These are phyloP conservation scores for Drosophila neocordata DNA, from an alignment of 1,140 invertebrate species.

Conservation along the genomic window DNA sequence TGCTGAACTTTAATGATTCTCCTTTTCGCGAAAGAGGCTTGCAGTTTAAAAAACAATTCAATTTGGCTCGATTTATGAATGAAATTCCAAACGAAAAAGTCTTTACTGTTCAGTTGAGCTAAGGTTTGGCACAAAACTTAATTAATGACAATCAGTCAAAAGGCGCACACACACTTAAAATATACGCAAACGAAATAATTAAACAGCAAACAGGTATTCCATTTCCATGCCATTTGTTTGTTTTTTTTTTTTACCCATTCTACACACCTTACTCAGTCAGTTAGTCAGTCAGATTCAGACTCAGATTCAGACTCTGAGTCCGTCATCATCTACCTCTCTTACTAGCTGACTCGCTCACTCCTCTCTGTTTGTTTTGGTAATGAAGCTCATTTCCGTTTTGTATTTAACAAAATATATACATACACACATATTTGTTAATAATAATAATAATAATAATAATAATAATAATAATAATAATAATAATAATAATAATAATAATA, in stretches of 20 bases:
- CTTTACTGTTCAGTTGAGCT: constrained; percentile 27
- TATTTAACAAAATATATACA: constrained; percentile 66
- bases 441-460: constrained; percentile 2
- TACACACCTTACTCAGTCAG: constrained; percentile 73
- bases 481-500: constrained; percentile 5
- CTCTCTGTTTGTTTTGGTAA: constrained; percentile 82
- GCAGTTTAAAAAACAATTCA: constrained; percentile 79
- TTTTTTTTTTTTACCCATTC: constrained; percentile 56
- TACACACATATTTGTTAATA: not conserved
- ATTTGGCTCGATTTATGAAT: constrained; percentile 77
- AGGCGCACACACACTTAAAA: constrained; percentile 54
- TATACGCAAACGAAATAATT: constrained; percentile 82
- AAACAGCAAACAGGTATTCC: constrained; percentile 78
- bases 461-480: constrained; percentile 7
- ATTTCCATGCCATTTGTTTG: constrained; percentile 46
- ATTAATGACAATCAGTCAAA: constrained; percentile 80
- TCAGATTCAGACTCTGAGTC: constrained; percentile 14
- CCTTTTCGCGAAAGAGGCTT: constrained; percentile 27
- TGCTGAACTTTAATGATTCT: constrained; percentile 64
- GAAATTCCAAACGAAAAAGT: constrained; percentile 47
- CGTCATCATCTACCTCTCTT: constrained; percentile 21
- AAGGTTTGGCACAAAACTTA: constrained; percentile 71
- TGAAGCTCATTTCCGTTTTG: constrained; percentile 82
- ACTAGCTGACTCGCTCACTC: constrained; percentile 12
- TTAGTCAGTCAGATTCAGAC: constrained; percentile 10